Evolutionary conservation across 92 coral and sea anemone genomes (phyloP).

Genomic region (Muricea muricata): DNA sequence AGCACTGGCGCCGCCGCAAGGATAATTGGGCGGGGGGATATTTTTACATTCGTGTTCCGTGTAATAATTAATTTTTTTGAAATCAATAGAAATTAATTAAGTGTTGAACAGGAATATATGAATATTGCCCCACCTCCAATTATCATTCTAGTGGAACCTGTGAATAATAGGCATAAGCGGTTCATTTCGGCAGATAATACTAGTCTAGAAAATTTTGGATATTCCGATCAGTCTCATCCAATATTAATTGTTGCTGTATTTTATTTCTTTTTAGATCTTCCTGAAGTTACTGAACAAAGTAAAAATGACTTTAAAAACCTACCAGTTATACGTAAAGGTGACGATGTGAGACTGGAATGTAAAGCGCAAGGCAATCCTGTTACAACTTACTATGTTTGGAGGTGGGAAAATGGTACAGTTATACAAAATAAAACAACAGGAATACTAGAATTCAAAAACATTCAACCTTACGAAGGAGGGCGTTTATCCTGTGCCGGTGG

Average conservation of each 20-base stretch:
- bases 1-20: too few relatives aligned
- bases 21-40: too few relatives aligned
- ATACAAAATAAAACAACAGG: constrained; percentile 32
- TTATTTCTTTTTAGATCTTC: constrained; percentile 13
- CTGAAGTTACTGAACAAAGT: constrained; percentile 20
- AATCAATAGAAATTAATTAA: too few relatives aligned
- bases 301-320: background rate
- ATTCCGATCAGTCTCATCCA: too few relatives aligned
- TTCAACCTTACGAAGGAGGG: constrained; percentile 51
- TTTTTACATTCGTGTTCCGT: too few relatives aligned
- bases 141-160: too few relatives aligned
- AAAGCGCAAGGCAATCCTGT: constrained; percentile 15
- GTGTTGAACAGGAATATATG: too few relatives aligned
- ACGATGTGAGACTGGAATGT: background rate
- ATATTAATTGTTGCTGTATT: background rate
- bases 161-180: too few relatives aligned
- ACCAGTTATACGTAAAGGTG: background rate
- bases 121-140: too few relatives aligned
- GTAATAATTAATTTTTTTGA: too few relatives aligned
- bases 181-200: too few relatives aligned
- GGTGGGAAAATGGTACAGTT: constrained; percentile 41
- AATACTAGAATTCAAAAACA: constrained; percentile 34
- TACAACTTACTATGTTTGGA: constrained; percentile 27
- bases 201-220: too few relatives aligned
- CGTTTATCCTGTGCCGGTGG: constrained; percentile 70